Evolutionary conservation across 2,888 invertebrate genomes (phyloP).

Genomic region (Scotopteryx bipunctaria): DNA sequence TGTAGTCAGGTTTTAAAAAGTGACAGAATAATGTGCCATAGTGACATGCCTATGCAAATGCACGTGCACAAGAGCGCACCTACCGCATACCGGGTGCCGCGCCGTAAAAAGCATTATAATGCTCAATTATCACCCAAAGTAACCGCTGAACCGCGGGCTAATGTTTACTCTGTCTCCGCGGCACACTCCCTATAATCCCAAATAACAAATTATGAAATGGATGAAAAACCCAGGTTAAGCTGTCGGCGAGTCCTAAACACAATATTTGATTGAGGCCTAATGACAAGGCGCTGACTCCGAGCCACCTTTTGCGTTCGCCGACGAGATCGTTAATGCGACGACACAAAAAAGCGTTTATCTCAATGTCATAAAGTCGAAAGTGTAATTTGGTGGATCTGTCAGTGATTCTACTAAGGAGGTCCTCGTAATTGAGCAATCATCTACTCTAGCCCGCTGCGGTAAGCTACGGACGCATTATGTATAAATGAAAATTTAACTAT

Average conservation of each 20-base stretch:
- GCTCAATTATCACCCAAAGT: constrained; percentile 60
- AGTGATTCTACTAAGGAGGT: constrained; percentile 81
- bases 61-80: constrained; percentile 40
- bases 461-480: constrained; percentile 74
- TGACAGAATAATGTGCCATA: constrained; percentile 13
- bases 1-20: constrained; percentile 16
- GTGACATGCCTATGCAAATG: constrained; percentile 33
- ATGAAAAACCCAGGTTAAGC: constrained; percentile 80
- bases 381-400: constrained; percentile 55
- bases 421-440: constrained; percentile 83
- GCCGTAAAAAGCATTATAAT: constrained; percentile 49
- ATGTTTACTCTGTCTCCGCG: constrained; percentile 80
- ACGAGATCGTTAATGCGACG: constrained; percentile 62
- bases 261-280: constrained; percentile 81
- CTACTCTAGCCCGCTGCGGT: constrained; percentile 80
- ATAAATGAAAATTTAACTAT: constrained; percentile 75
- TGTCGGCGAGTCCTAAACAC: constrained; percentile 82
- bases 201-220: constrained; percentile 82
- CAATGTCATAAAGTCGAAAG: constrained; percentile 66
- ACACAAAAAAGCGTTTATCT: constrained; percentile 67
- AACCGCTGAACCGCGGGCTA: constrained; percentile 49
- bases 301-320: constrained; percentile 78
- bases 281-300: constrained; percentile 76
- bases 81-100: constrained; percentile 45
- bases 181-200: constrained; percentile 77